phyloP scores from a whole-genome alignment of 1,140 invertebrate species.

The Carcinoscorpius rotundicauda region DNA sequence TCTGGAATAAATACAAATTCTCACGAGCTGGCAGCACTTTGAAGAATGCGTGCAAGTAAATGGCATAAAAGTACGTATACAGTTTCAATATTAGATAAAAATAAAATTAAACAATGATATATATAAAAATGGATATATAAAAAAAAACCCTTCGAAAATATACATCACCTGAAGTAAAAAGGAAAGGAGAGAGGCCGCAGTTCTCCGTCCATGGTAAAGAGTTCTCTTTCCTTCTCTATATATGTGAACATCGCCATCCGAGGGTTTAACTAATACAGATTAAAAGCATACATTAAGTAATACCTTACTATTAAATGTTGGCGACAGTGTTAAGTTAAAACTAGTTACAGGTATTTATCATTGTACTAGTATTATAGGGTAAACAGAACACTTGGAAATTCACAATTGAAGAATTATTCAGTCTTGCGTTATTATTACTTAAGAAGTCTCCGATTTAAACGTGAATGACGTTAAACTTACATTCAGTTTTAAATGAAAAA shows the following conservation, averaged over 20 bases:
- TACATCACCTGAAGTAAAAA: conserved; percentile 12
- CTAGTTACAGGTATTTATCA: neutral
- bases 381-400: neutral
- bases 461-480: too few species aligned
- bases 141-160: too few species aligned
- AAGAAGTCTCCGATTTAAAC: too few species aligned
- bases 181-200: conserved; percentile 11
- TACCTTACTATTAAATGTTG: neutral
- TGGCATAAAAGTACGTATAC: too few species aligned
- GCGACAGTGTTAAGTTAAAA: neutral
- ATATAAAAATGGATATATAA: neutral
- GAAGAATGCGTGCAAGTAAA: neutral
- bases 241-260: conserved; percentile 13
- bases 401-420: neutral
- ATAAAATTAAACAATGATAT: neutral
- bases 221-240: conserved; percentile 12
- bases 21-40: too few species aligned
- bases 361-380: neutral
- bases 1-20: too few species aligned
- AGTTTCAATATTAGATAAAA: neutral
- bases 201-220: conserved; percentile 15
- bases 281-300: neutral
- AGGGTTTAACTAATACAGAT: neutral
- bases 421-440: too few species aligned
- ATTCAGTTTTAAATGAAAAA: too few species aligned